phyloP scores from a whole-genome alignment of 2,888 invertebrate species.

The Quadriops clusia region DNA sequence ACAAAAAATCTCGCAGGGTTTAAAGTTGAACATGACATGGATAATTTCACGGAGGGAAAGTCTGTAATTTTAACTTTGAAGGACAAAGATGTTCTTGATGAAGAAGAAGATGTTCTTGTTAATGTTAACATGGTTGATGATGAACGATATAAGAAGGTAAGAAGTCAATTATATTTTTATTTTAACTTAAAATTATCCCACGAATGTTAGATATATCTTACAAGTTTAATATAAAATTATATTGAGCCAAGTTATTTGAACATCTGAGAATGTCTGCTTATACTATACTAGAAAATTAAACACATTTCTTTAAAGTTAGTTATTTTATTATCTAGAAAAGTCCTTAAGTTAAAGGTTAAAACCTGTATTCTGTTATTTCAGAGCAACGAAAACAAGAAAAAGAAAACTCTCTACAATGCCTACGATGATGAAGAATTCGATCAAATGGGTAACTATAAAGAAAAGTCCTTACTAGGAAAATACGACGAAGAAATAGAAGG shows the following conservation, averaged over 20 bases:
- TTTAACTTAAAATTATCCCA: no score
- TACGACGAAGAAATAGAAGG: slow-evolving; percentile 91
- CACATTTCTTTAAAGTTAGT: slow-evolving; percentile 3
- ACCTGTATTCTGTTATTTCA: slow-evolving; percentile 27
- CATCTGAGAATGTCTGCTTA: no score
- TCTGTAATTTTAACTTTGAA: slow-evolving; percentile 85
- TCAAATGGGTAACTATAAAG: slow-evolving; percentile 50
- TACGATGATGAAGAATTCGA: slow-evolving; percentile 68
- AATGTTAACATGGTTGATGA: slow-evolving; percentile 84
- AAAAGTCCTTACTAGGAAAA: slow-evolving; percentile 67
- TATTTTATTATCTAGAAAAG: slow-evolving; percentile 7
- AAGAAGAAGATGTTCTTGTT: slow-evolving; percentile 75
- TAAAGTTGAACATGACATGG: slow-evolving; percentile 71
- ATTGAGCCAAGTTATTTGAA: no score
- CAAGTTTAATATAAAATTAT: slow-evolving; percentile 1
- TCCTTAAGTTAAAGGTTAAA: slow-evolving; percentile 3
- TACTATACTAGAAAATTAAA: background rate
- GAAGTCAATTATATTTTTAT: slow-evolving; percentile 7
- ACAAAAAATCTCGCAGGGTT: slow-evolving; percentile 67
- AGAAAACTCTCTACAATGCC: slow-evolving; percentile 76
- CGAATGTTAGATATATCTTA: slow-evolving; percentile 3
- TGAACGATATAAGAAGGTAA: slow-evolving; percentile 66
- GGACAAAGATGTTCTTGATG: slow-evolving; percentile 82
- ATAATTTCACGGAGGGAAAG: slow-evolving; percentile 60
- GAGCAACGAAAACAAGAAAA: slow-evolving; percentile 74